phyloP scores from a whole-genome alignment of 2,888 invertebrate species.

The Mesoligia furuncula region DNA sequence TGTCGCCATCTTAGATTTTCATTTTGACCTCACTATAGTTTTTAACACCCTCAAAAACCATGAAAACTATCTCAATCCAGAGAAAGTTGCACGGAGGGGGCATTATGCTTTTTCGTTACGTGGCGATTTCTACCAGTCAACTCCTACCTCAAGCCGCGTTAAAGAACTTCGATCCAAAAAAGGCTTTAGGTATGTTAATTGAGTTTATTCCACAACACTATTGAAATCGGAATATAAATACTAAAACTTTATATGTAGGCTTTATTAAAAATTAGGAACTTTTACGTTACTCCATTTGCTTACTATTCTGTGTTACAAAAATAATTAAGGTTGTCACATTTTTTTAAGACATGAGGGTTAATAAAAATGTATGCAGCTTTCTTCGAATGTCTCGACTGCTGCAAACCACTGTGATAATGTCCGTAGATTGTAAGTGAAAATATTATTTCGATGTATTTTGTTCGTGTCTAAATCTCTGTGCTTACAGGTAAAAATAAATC shows the following conservation, averaged over 20 bases:
- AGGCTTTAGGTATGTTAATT: neutral
- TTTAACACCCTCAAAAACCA: too few species aligned
- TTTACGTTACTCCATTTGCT: conserved; percentile 17
- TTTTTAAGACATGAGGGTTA: conserved; percentile 22
- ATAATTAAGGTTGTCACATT: conserved; percentile 15
- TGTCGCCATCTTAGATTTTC: too few species aligned
- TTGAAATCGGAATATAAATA: neutral
- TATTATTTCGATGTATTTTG: conserved; percentile 50
- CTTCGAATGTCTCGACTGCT: conserved; percentile 46
- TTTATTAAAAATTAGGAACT: neutral
- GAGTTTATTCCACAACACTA: neutral
- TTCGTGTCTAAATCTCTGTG: conserved; percentile 49
- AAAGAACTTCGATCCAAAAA: neutral
- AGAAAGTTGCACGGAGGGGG: too few species aligned
- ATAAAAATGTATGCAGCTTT: conserved; percentile 48
- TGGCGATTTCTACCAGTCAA: too few species aligned
- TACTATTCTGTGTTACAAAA: conserved; percentile 19
- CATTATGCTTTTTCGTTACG: too few species aligned
- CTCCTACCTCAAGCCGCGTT: too few species aligned
- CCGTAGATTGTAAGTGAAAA: conserved; percentile 66
- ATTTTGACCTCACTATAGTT: too few species aligned
- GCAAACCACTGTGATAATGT: conserved; percentile 72
- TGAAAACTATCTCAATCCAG: too few species aligned
- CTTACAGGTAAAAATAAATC: conserved; percentile 35
- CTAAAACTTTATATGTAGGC: neutral